phyloP scores from a whole-genome alignment of 2,888 invertebrate genomes.

The Drosophila paranaensis region DNA sequence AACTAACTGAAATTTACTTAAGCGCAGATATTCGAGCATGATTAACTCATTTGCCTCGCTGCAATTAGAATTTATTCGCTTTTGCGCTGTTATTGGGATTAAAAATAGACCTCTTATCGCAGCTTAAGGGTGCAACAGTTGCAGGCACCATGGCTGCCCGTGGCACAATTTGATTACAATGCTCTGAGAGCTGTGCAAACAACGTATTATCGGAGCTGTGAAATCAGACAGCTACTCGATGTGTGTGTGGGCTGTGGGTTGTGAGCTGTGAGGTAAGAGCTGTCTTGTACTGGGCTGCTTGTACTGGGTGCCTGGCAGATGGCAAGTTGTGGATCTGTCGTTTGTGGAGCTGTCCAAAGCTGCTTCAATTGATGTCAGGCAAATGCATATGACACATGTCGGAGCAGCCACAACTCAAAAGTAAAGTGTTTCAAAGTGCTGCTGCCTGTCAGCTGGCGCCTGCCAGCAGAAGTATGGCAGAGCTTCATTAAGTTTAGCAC shows the following conservation, averaged over 20 bases:
- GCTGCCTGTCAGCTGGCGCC: conserved; percentile 12
- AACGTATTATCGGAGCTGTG: conserved; percentile 58
- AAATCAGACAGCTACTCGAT: conserved; percentile 69
- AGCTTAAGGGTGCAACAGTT: conserved; percentile 11
- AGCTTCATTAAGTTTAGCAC: conserved; percentile 65
- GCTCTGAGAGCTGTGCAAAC: conserved; percentile 54
- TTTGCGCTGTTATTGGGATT: background rate
- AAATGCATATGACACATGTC: conserved; percentile 78
- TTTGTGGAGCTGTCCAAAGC: conserved; percentile 38
- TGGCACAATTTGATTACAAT: conserved; percentile 40
- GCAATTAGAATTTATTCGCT: background rate
- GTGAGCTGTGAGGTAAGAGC: background rate
- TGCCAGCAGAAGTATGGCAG: conserved; percentile 29
- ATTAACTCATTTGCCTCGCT: background rate
- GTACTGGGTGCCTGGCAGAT: conserved; percentile 12
- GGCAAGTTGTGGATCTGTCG: conserved; percentile 31
- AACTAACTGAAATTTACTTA: background rate
- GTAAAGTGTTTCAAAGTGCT: conserved; percentile 38
- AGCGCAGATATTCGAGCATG: background rate
- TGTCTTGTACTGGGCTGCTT: background rate
- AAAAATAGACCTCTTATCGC: conserved; percentile 14
- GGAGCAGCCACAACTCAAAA: conserved; percentile 32
- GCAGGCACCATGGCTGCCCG: conserved; percentile 16
- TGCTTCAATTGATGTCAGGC: conserved; percentile 51
- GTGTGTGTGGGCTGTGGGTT: conserved; percentile 12